phyloP scores from a whole-genome alignment of 2,113 vertebrate genomes.

The Chaetodon trifascialis region DNA sequence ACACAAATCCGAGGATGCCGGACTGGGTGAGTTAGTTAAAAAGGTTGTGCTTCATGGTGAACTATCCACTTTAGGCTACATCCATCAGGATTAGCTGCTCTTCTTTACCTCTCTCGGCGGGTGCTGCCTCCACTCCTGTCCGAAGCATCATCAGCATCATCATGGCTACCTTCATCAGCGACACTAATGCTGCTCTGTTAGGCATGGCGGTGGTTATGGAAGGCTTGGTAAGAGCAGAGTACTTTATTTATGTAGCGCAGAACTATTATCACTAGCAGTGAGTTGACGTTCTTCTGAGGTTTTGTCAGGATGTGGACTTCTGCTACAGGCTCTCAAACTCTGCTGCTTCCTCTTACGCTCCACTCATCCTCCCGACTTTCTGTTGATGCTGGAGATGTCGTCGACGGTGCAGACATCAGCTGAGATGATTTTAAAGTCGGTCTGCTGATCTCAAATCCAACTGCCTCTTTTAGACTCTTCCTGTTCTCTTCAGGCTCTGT shows the following conservation, averaged over 20 bases:
- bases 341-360: not conserved
- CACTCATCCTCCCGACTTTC: not conserved
- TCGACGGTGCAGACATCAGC: not conserved
- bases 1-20: no score
- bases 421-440: not conserved
- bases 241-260: not conserved
- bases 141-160: slow-evolving; percentile 35
- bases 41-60: no score
- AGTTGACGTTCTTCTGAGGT: not conserved
- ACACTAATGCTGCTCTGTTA: not conserved
- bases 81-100: no score
- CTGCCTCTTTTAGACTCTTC: not conserved
- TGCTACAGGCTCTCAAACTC: not conserved
- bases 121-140: slow-evolving; percentile 42
- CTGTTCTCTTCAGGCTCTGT: not conserved
- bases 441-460: not conserved
- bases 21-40: no score
- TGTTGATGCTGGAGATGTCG: not conserved
- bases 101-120: slow-evolving; percentile 61
- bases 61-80: no score
- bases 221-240: not conserved
- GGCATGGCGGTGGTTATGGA: slow-evolving; percentile 33
- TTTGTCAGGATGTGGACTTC: not conserved
- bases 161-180: slow-evolving; percentile 12
- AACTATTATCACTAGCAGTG: not conserved